phyloP scores from a whole-genome alignment of 2,797 vertebrate genomes.

The Paratrypauchen microcephalus region DNA sequence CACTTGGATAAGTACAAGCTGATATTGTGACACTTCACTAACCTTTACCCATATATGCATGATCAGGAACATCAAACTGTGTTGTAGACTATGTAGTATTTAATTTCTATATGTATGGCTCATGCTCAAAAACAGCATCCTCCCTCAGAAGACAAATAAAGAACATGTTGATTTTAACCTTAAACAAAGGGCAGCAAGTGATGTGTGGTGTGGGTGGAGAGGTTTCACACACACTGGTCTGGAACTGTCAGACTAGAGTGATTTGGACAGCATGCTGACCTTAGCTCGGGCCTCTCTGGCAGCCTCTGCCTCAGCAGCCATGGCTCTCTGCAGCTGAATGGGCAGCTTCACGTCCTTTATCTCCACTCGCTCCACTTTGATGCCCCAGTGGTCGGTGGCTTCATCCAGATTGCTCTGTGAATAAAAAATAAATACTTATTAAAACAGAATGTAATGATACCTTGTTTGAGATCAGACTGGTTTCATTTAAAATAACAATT shows the following conservation, averaged over 20 bases:
- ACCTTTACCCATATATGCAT: too few species aligned
- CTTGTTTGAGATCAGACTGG: neutral
- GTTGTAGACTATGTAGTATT: neutral
- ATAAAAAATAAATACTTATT: neutral
- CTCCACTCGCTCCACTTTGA: slow-evolving; percentile 84
- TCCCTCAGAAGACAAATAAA: neutral
- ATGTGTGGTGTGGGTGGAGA: neutral
- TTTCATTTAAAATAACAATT: neutral
- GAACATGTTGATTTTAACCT: neutral
- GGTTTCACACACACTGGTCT: neutral
- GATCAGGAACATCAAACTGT: neutral
- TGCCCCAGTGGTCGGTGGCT: slow-evolving; percentile 81
- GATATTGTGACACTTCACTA: too few species aligned
- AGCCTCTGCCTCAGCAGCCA: slow-evolving; percentile 83
- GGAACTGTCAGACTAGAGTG: neutral
- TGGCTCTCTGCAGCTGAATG: slow-evolving; percentile 79
- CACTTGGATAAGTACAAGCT: too few species aligned
- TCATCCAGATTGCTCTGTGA: slow-evolving; percentile 74
- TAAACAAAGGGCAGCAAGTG: neutral
- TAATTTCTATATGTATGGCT: neutral
- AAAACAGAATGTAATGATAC: neutral
- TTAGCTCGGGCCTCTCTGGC: slow-evolving; percentile 81
- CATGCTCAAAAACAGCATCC: neutral
- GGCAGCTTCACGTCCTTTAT: slow-evolving; percentile 84
- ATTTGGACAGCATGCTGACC: slow-evolving; percentile 47